These are phyloP conservation scores for Chrysolina americana DNA, from an alignment of 2,888 invertebrate species.

Conservation along the genomic window DNA sequence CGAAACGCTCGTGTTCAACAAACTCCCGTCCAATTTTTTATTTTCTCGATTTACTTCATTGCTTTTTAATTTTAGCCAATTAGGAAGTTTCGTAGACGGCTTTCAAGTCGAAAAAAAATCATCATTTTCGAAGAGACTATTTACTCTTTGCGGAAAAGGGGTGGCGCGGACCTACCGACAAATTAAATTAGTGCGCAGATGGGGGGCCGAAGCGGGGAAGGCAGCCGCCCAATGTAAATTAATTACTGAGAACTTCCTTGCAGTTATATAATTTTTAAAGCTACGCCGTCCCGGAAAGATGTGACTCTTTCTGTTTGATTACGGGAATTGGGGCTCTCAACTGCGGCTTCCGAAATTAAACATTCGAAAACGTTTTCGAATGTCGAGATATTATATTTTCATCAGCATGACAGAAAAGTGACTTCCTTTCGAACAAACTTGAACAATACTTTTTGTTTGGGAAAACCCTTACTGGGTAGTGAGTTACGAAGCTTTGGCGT, in stretches of 20 bases:
- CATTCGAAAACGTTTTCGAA: constrained; percentile 16
- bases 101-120: constrained; percentile 48
- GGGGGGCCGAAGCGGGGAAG: constrained; percentile 33
- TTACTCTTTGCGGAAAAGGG: constrained; percentile 42
- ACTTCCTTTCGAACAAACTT: neutral
- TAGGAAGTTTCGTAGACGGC: constrained; percentile 52
- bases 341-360: constrained; percentile 11
- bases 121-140: constrained; percentile 30
- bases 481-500: too few relatives aligned
- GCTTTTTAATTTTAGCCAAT: constrained; percentile 56
- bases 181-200: constrained; percentile 55
- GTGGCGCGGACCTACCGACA: constrained; percentile 39
- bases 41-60: constrained; percentile 47
- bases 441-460: neutral
- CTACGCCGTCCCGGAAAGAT: constrained; percentile 9
- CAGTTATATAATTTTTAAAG: constrained; percentile 24
- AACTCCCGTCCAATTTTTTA: constrained; percentile 1
- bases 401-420: neutral
- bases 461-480: too few relatives aligned
- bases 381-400: constrained; percentile 12
- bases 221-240: constrained; percentile 55
- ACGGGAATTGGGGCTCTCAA: constrained; percentile 11
- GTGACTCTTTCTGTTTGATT: constrained; percentile 21
- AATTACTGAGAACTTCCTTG: constrained; percentile 37
- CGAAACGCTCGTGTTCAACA: neutral